Evolutionary conservation across 2,113 vertebrate genomes (phyloP), one percentile per base, ranked within the genome.

Genomic region (Megatriorchis doriae): DNA sequence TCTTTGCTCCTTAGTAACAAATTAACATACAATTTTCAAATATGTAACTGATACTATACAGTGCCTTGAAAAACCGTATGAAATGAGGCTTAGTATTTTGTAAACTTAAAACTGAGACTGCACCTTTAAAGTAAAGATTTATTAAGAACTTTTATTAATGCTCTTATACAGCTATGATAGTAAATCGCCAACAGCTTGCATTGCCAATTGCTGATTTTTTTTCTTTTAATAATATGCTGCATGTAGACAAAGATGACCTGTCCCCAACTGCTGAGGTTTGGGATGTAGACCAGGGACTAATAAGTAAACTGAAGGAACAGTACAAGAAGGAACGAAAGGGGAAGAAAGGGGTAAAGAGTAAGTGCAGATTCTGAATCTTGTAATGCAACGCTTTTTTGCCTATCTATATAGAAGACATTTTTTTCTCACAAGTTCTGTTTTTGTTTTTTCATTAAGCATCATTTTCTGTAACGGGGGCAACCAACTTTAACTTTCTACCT

Each of bases 231-330:
- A 98, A 98, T 98, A 97, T 98, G 98, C 98, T 98, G 98, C 98
- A 98, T 98, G 98, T 98, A 98, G 98, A 98, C 98, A 98, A 98
- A 98, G 98, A 98, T 98, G 98, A 98, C 98, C 98, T 99, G 97
- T 98, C 98, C 98, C 98, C 98, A 98, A 97, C 98, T 98, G 97
- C 98, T 98, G 98, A 99, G 98, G 98, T 98, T 98, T 98, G 98
- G 98, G 98, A 98, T 98, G 98, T 98, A 98, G 98, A 98, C 98
- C 98, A 98, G 98, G 98, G 98, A 93, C 97, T 99, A 98, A 98
- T 98, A 98, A 98, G 97, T 98, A 98, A 98, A 97, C 98, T 98
- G 98, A 98, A 98, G 98, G 98, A 98, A 97, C 98, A 99, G 97
- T 99, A 98, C 98, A 98, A 98, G 98, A 98, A 98, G 98, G 98